Conservation (phyloP, 2,888 invertebrate genomes). For the Acrobasis consociella region DNA sequence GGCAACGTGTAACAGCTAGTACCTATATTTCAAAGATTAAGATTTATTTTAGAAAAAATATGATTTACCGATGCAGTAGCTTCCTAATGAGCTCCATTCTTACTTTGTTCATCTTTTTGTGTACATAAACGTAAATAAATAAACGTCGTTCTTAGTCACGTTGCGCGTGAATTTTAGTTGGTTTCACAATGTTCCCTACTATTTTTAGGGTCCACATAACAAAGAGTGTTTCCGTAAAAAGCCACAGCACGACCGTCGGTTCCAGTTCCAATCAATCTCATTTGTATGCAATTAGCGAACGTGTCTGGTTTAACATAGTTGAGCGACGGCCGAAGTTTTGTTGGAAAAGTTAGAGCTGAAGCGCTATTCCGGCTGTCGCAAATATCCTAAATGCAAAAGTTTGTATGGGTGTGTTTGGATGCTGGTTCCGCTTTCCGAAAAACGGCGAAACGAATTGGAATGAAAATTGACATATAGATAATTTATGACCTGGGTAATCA, state of each 20-base stretch:
- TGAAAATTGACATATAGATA: too few relatives aligned
- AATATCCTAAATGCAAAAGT: neutral
- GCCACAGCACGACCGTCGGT: conserved; percentile 19
- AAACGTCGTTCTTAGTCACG: neutral
- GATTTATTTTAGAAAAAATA: too few relatives aligned
- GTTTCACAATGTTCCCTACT: neutral
- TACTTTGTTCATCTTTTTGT: too few relatives aligned
- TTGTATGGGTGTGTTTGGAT: too few relatives aligned
- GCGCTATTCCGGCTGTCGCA: conserved; percentile 33
- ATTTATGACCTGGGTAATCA: too few relatives aligned
- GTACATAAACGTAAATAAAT: too few relatives aligned
- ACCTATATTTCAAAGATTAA: too few relatives aligned
- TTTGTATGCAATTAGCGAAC: conserved; percentile 30
- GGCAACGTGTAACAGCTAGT: too few relatives aligned
- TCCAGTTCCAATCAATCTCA: conserved; percentile 29
- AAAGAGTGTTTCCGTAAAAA: conserved; percentile 16
- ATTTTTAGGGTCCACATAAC: conserved; percentile 7
- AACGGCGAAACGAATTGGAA: too few relatives aligned
- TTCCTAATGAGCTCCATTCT: too few relatives aligned
- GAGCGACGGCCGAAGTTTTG: conserved; percentile 50
- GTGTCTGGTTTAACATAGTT: conserved; percentile 34
- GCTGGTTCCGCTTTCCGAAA: too few relatives aligned
- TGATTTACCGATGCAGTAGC: too few relatives aligned
- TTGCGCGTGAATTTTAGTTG: neutral
- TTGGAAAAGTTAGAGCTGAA: conserved; percentile 47